These are phyloP conservation scores for Perognathus longimembris DNA, from an alignment of 2,113 vertebrate genomes.

Conservation along the genomic window DNA sequence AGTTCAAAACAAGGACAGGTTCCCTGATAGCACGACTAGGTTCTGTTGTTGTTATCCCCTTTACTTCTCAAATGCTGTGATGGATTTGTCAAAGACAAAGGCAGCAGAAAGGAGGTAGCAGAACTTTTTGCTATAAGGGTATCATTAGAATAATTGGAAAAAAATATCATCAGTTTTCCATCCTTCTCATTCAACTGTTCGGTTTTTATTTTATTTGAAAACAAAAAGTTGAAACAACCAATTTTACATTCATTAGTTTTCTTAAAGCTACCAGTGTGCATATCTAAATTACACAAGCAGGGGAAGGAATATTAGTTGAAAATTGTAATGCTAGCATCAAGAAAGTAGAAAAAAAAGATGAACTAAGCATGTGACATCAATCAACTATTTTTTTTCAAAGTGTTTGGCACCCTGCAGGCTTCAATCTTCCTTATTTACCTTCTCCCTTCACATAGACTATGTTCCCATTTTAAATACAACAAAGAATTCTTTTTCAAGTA, in stretches of 20 bases:
- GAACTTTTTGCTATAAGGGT: neutral
- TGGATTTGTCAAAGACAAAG: constrained; percentile 95
- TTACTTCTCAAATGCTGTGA: constrained; percentile 95
- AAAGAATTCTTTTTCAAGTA: neutral
- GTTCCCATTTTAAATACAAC: neutral
- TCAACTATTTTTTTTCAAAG: neutral
- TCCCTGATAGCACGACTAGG: neutral
- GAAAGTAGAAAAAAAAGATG: neutral
- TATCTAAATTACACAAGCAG: neutral
- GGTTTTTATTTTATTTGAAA: constrained; percentile 22
- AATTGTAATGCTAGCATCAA: neutral
- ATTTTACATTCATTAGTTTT: neutral
- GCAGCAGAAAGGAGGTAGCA: constrained; percentile 95
- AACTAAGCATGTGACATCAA: constrained; percentile 15
- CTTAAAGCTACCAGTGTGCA: neutral
- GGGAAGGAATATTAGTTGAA: neutral
- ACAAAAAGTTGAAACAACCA: neutral
- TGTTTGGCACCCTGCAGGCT: neutral
- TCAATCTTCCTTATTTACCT: neutral
- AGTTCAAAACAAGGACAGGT: neutral
- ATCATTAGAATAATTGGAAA: neutral
- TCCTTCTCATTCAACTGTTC: neutral
- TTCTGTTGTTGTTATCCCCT: constrained; percentile 88
- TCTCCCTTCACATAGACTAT: neutral
- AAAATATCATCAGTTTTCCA: neutral